Conservation (phyloP, 2,113 vertebrate species). For the Ariopsis seemanni region DNA sequence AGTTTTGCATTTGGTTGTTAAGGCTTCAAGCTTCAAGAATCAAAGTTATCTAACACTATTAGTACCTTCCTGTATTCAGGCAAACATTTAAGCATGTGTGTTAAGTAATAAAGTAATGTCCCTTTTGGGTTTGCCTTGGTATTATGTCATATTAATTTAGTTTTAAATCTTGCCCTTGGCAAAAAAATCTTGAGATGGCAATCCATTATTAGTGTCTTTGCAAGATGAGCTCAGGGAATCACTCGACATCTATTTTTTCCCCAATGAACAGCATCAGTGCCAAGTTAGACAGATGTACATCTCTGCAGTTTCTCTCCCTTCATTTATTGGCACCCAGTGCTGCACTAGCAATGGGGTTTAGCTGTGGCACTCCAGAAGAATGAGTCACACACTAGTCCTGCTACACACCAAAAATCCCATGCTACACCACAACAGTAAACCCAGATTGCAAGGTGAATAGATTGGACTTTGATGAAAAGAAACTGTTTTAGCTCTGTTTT, state of each 20-base stretch:
- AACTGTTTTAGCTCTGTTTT: conserved; percentile 35
- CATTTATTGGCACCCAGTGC: conserved; percentile 23
- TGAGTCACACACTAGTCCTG: conserved; percentile 64
- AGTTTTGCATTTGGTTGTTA: not conserved
- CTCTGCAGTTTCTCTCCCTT: conserved; percentile 43
- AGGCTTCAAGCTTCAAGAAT: not conserved
- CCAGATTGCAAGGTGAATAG: conserved; percentile 54
- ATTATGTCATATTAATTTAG: conserved; percentile 57
- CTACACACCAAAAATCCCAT: conserved; percentile 48
- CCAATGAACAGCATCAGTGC: conserved; percentile 47
- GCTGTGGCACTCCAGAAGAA: conserved; percentile 51
- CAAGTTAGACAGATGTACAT: conserved; percentile 53
- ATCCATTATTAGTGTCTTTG: conserved; percentile 30
- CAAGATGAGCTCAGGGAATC: conserved; percentile 51
- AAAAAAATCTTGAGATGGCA: conserved; percentile 51
- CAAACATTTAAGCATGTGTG: conserved; percentile 46
- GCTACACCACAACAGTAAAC: conserved; percentile 36
- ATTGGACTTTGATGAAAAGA: conserved; percentile 38
- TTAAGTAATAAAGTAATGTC: conserved; percentile 56
- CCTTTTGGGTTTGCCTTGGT: conserved; percentile 59
- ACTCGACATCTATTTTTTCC: conserved; percentile 39
- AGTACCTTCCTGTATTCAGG: not conserved
- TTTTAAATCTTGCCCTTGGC: conserved; percentile 49
- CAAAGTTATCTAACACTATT: not conserved
- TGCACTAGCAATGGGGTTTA: conserved; percentile 58